Evolutionary conservation across 2,888 invertebrate species (phyloP).

Genomic region (Anthoptus insignis): DNA sequence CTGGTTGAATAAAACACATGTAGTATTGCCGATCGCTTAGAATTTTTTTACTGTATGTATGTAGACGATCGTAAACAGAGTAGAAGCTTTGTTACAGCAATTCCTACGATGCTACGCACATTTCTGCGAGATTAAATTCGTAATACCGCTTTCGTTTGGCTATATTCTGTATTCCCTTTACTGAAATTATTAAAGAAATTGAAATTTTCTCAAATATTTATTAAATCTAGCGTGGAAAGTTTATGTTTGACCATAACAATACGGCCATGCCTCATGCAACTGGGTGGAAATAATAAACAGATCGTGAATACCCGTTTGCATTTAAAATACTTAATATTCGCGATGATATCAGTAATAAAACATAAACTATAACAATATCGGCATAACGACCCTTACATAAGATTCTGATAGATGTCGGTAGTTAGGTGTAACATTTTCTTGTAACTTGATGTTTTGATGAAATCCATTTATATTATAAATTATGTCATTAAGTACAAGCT

Average conservation of each 20-base stretch:
- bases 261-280: too few species aligned
- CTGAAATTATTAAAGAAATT: too few species aligned
- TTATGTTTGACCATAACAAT: too few species aligned
- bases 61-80: slow-evolving; percentile 68
- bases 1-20: slow-evolving; percentile 32
- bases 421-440: slow-evolving; percentile 69
- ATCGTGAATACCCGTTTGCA: too few species aligned
- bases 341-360: too few species aligned
- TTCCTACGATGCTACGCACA: slow-evolving; percentile 82
- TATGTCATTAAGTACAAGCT: slow-evolving; percentile 22
- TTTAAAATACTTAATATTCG: too few species aligned
- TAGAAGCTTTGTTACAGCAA: slow-evolving; percentile 68
- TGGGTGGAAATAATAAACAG: too few species aligned
- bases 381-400: slow-evolving; percentile 72
- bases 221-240: slow-evolving; percentile 23
- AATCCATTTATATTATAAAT: slow-evolving; percentile 28
- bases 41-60: slow-evolving; percentile 49
- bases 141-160: slow-evolving; percentile 77
- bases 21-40: slow-evolving; percentile 45
- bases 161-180: slow-evolving; percentile 71
- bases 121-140: slow-evolving; percentile 85
- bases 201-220: slow-evolving; percentile 40
- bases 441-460: slow-evolving; percentile 28
- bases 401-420: slow-evolving; percentile 75
- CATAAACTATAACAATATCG: too few species aligned